Evolutionary conservation across 1,140 invertebrate genomes (phyloP).

Genomic region (Sycophaga agraensis): DNA sequence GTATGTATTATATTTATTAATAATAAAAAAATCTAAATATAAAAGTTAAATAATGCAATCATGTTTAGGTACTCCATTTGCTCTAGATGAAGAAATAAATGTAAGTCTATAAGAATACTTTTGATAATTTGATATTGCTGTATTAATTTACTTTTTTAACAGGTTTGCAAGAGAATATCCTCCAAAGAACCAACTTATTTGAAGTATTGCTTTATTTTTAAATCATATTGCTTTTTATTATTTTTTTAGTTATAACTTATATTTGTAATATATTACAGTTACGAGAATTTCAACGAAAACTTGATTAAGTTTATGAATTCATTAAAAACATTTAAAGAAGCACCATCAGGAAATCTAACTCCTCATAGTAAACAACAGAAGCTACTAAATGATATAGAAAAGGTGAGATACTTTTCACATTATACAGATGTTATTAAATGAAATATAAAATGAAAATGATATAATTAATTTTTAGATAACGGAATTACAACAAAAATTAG

Average conservation of each 20-base stretch:
- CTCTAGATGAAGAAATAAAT: conserved; percentile 30
- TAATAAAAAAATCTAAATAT: neutral
- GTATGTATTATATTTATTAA: neutral
- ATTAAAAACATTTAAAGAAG: conserved; percentile 28
- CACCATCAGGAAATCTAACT: conserved; percentile 17
- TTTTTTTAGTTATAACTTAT: neutral
- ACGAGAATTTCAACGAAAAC: conserved; percentile 36
- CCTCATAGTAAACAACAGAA: conserved; percentile 32
- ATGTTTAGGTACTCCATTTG: conserved; percentile 17
- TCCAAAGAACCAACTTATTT: neutral
- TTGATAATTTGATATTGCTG: conserved; percentile 1
- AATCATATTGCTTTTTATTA: neutral
- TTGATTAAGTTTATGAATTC: conserved; percentile 34
- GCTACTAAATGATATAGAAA: conserved; percentile 36
- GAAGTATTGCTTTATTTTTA: neutral
- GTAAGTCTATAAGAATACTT: conserved; percentile 1
- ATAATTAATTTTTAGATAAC: conserved; percentile 31
- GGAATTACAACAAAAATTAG: conserved; percentile 33
- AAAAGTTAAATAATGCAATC: neutral
- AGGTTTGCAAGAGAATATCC: conserved; percentile 1
- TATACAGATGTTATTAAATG: conserved; percentile 11
- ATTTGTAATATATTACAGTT: conserved; percentile 5
- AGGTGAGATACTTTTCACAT: conserved; percentile 32
- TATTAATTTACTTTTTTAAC: conserved; percentile 15
- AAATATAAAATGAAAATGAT: conserved; percentile 18